A percentile compares a stretch with the other conserved stretches of the same genome.
Evolutionary conservation across 1,140 invertebrate species (phyloP).

Genomic region (Bombus difficillimus): DNA sequence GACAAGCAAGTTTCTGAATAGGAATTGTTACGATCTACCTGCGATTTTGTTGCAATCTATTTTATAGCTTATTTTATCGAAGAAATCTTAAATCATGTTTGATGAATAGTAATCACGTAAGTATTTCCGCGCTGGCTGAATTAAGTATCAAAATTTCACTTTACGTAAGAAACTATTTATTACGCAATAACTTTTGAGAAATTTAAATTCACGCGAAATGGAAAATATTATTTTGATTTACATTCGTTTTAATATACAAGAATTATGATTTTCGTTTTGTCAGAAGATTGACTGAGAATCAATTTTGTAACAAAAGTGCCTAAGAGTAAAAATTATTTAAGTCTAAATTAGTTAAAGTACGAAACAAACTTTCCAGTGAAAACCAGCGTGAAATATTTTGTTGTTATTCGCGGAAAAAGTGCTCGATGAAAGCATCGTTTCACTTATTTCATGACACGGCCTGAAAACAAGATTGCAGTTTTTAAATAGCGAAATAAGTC

Average conservation of each 20-base stretch:
- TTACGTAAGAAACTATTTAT: constrained; percentile 9
- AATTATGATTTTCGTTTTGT: not conserved
- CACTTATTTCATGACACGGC: no score
- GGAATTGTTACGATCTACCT: constrained; percentile 55
- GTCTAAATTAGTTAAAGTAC: no score
- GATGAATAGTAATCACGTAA: not conserved
- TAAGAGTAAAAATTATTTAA: no score
- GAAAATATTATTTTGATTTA: not conserved
- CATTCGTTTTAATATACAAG: not conserved
- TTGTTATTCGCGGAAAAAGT: no score
- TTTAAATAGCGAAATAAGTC: not conserved
- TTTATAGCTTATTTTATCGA: not conserved
- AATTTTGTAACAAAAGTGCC: no score
- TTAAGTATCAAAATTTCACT: constrained; percentile 24
- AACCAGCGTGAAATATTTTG: no score
- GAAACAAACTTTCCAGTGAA: no score
- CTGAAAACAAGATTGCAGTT: not conserved
- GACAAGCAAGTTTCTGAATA: constrained; percentile 8
- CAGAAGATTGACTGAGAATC: no score
- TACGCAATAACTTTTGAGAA: not conserved
- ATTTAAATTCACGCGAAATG: not conserved
- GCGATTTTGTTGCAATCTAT: constrained; percentile 4
- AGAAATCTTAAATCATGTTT: not conserved
- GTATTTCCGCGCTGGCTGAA: not conserved
- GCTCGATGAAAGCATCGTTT: no score